Percentiles rank a stretch among this genome's conserved stretches.
phyloP scores from a whole-genome alignment of 2,113 vertebrate species.

The Bos javanicus region DNA sequence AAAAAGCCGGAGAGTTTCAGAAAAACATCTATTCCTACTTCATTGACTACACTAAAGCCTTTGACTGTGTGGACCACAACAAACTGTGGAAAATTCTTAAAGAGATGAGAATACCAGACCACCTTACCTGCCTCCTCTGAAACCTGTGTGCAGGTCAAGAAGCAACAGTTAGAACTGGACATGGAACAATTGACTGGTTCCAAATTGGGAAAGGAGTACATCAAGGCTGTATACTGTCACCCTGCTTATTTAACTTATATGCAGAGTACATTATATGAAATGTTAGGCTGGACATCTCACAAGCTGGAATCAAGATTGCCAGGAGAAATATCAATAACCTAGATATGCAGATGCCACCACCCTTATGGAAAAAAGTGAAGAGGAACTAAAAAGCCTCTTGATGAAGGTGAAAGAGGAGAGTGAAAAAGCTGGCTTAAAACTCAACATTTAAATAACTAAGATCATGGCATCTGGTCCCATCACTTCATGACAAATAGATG shows the following conservation, averaged over 20 bases:
- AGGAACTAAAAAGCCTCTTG: background rate
- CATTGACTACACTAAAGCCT: background rate
- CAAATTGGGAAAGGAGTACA: background rate
- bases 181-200: background rate
- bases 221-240: background rate
- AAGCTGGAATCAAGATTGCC: background rate
- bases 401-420: background rate
- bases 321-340: background rate
- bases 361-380: background rate
- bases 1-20: background rate
- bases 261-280: background rate
- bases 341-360: background rate
- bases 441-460: background rate
- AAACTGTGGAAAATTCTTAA: background rate
- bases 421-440: background rate
- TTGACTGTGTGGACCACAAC: background rate
- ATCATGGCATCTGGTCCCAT: background rate
- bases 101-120: background rate
- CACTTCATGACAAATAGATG: background rate
- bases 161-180: background rate
- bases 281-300: background rate
- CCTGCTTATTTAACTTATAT: background rate
- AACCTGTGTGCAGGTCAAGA: background rate
- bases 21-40: background rate
- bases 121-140: background rate